A percentile compares a stretch with the other conserved stretches of the same genome.
Evolutionary conservation across 2,797 vertebrate genomes (phyloP).

Genomic region (Xerus rutilus): DNA sequence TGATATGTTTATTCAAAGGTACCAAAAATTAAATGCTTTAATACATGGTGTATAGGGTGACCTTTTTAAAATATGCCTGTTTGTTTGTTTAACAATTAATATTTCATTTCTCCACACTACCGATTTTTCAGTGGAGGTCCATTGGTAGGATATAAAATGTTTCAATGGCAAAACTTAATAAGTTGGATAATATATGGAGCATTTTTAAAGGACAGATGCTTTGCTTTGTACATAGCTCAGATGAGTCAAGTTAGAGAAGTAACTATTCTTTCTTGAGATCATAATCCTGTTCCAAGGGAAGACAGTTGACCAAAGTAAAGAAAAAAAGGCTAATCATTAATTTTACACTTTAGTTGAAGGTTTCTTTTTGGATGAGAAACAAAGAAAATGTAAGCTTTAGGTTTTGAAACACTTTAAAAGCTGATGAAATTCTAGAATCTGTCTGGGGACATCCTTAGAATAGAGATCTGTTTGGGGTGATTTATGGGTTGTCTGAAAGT

Average conservation of each 20-base stretch:
- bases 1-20: not conserved
- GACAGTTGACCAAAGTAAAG: not conserved
- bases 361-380: not conserved
- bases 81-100: not conserved
- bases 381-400: conserved; percentile 10
- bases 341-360: not conserved
- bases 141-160: not conserved
- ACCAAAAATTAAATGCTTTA: conserved; percentile 6
- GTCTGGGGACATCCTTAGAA: conserved; percentile 20
- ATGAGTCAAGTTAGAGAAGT: not conserved
- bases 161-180: conserved; percentile 26
- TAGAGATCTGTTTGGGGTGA: conserved; percentile 29
- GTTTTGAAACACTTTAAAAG: conserved; percentile 15
- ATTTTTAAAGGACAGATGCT: not conserved
- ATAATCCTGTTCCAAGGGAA: conserved; percentile 19
- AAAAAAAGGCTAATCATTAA: not conserved
- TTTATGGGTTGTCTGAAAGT: conserved; percentile 52
- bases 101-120: not conserved
- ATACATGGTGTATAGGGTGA: not conserved
- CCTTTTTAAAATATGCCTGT: not conserved
- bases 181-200: not conserved
- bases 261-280: not conserved
- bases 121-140: not conserved
- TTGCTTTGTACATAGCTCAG: not conserved
- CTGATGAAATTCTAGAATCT: not conserved